Evolutionary conservation across 2,113 vertebrate genomes (phyloP), one percentile per base, ranked within the genome.

Genomic region (Hiodon tergisus): DNA sequence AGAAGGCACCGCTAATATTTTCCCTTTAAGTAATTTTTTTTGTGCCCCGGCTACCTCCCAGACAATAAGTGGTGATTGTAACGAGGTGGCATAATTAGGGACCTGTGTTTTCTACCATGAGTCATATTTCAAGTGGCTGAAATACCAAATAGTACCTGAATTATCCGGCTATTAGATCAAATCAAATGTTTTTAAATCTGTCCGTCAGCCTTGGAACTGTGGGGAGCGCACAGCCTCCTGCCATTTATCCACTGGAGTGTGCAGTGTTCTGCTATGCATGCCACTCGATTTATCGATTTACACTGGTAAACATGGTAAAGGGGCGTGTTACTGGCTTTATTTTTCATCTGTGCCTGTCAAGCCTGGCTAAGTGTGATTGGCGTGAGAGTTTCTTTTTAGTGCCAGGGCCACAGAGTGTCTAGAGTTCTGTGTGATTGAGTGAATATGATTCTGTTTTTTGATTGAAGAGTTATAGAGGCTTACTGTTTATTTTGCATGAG

Each of bases 41-140:
- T 70, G 61, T 67, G 74, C 71, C 65, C 61, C 47, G 46, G 75
- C 69, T 78, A 55, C 9, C 67, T 69, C 17, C 74, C 74, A 61
- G 62, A 69, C 72, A 58, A 69, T 72, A 75, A 71, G 54, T 16
- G 77, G 62, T 65, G 73, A 70, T 62, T 52, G 79, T 83, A 76
- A 85, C 85, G 77, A 78, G 81, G 48, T 80, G 79, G 80, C 80
- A 68, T 69, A 77, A 78, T 80, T 76, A 79, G 55, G 65, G 71
- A 53, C 2, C 31, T 69, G 80, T 78, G 54, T 53, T 78, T 71
- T 75, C 51, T 54, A 78, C 79, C 53, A 74, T 71, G 78, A 71
- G 58, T 31, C 62, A 66, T 83, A 77, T 75, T 78, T 77, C 79
- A 76, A 61, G 17, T 53, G 48, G n/a, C 62, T 77, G 74, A 74